These are phyloP conservation scores for Diplosoma virens DNA, from an alignment of 23 tunicate genomes.

Conservation along the genomic window DNA sequence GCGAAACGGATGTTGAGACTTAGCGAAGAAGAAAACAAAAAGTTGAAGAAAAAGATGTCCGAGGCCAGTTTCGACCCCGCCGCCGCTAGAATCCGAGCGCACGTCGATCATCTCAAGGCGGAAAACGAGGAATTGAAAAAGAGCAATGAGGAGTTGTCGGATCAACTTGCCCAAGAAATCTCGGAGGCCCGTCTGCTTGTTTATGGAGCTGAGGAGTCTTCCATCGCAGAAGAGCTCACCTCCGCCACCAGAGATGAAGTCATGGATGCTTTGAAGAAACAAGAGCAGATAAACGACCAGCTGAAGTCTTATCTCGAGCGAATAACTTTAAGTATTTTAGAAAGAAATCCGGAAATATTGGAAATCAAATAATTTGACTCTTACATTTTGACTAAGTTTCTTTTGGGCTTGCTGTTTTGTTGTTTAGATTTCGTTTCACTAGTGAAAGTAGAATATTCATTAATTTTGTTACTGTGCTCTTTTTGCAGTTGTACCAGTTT, in stretches of 20 bases:
- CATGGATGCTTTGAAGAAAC: slow-evolving; percentile 69
- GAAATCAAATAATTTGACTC: slow-evolving; percentile 61
- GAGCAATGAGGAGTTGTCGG: slow-evolving; percentile 72
- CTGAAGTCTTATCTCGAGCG: slow-evolving; percentile 63
- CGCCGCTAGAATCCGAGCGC: slow-evolving; percentile 40
- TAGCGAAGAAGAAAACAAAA: slow-evolving; percentile 20
- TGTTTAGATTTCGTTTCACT: no score
- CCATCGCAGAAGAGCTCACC: slow-evolving; percentile 68
- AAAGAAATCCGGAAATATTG: slow-evolving; percentile 72
- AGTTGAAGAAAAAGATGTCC: slow-evolving; percentile 20
- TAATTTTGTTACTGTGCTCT: no score
- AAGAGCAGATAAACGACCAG: slow-evolving; percentile 69
- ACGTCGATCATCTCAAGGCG: slow-evolving; percentile 48
- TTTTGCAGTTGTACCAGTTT: no score
- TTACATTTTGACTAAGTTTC: no score
- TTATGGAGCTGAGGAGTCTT: slow-evolving; percentile 20
- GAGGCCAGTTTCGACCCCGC: slow-evolving; percentile 18
- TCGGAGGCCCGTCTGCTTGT: slow-evolving; percentile 69
- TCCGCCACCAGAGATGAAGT: slow-evolving; percentile 78
- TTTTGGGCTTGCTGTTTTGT: no score
- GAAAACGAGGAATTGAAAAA: slow-evolving; percentile 71
- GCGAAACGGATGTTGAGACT: background rate
- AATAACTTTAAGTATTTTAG: slow-evolving; percentile 74
- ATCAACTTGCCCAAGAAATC: slow-evolving; percentile 74
- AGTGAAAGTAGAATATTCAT: no score